Evolutionary conservation across 2,888 invertebrate species (phyloP).

Genomic region (Charanyca ferruginea): DNA sequence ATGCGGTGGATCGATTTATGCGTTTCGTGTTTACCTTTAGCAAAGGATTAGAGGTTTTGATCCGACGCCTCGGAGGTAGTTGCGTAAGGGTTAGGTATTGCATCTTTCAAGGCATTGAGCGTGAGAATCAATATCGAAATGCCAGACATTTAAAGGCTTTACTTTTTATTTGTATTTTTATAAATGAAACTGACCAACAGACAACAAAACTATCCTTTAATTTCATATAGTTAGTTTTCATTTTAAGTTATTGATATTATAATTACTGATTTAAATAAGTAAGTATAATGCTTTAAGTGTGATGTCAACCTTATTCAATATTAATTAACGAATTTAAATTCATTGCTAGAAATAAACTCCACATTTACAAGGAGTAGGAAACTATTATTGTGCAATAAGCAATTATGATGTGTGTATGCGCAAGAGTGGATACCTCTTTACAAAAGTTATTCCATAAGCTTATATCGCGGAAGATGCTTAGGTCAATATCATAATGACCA

Average conservation of each 20-base stretch:
- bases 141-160: background rate
- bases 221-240: too few relatives aligned
- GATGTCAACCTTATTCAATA: slow-evolving; percentile 28
- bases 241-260: too few relatives aligned
- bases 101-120: slow-evolving; percentile 1
- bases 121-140: slow-evolving; percentile 22
- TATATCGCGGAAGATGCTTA: slow-evolving; percentile 49
- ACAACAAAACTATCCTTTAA: too few relatives aligned
- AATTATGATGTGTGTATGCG: slow-evolving; percentile 36
- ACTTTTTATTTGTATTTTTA: background rate
- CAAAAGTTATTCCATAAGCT: slow-evolving; percentile 42
- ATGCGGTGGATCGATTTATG: slow-evolving; percentile 45
- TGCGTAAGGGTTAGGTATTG: slow-evolving; percentile 17
- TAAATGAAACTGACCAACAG: background rate
- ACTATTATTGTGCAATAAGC: slow-evolving; percentile 46
- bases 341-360: slow-evolving; percentile 29
- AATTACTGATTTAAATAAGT: too few relatives aligned
- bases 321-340: slow-evolving; percentile 30
- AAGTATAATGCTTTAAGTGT: slow-evolving; percentile 34
- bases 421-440: slow-evolving; percentile 52
- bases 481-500: slow-evolving; percentile 58
- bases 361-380: slow-evolving; percentile 34
- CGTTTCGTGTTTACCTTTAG: slow-evolving; percentile 54
- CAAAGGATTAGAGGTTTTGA: slow-evolving; percentile 35
- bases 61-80: slow-evolving; percentile 17